These are phyloP conservation scores for Petrocephalus zakoni DNA, from an alignment of 2,113 vertebrate species.

Conservation along the genomic window DNA sequence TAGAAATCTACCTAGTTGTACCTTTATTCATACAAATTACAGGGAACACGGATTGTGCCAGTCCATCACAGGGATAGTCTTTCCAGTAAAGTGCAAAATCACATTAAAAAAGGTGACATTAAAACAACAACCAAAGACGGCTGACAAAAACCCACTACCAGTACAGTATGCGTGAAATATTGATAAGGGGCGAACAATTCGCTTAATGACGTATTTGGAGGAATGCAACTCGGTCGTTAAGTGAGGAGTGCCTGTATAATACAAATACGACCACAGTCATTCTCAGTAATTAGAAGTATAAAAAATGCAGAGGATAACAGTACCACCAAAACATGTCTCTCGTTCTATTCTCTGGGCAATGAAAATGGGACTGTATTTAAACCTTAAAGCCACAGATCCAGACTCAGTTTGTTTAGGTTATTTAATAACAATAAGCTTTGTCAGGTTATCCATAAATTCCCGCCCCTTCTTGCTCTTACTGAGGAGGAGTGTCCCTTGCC, in stretches of 20 bases:
- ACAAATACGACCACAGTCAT: not conserved
- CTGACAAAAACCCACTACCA: too few species aligned
- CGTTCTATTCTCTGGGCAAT: not conserved
- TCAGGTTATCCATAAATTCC: not conserved
- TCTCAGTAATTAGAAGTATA: not conserved
- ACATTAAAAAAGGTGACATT: not conserved
- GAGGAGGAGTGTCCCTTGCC: not conserved
- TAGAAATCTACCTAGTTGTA: not conserved
- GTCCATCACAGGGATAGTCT: not conserved
- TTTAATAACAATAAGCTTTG: not conserved
- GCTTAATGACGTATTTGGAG: too few species aligned
- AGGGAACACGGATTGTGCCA: not conserved
- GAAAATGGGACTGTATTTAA: not conserved
- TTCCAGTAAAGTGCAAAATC: not conserved
- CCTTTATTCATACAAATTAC: not conserved
- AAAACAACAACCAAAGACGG: too few species aligned
- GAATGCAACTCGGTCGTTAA: too few species aligned
- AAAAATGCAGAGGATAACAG: not conserved
- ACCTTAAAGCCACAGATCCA: not conserved
- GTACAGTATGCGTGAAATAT: too few species aligned
- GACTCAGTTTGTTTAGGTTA: not conserved
- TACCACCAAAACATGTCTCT: not conserved
- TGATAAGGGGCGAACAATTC: too few species aligned
- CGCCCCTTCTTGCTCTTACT: not conserved
- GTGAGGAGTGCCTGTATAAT: not conserved